Evolutionary conservation across 2,888 invertebrate genomes (phyloP), one percentile per base, ranked within the genome.

Genomic region (Coecobrya sp.): DNA sequence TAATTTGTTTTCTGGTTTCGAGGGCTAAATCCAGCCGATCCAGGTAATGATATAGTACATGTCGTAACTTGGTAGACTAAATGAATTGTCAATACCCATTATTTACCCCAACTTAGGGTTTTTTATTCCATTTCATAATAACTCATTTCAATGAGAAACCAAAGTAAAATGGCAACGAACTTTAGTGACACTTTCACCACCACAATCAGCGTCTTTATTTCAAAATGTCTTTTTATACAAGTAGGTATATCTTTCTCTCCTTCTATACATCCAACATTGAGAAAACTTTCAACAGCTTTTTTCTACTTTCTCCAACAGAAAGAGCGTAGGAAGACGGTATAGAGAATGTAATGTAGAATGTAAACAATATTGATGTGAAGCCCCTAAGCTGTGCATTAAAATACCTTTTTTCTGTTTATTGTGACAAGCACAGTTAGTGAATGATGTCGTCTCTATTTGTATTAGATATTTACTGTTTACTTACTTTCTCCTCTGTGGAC

Each of bases 111-210:
- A 7, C 30, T n/a, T 19, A 45, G 1, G 0, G 16, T 42, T 73
- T 16, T n/a, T n/a, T 22, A 70, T 45, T 30, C 25, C 52, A 45
- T 16, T 55, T n/a, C 8, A 52, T 55, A 49, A 55, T 49, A 49
- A 22, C n/a, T 79, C 30, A 49, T 25, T 2, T 45, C n/a, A 19
- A 16, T 11, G 42, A 16, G 42, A 79, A 42, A 42, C 27, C 55
- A 79, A 55, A 55, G 7, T 8, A 52, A 79, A 55, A 55, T 79
- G 79, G 79, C 49, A 49, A 55, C 79, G 79, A 79, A 27, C 79
- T 27, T 7, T 25, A 0, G 52, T 79, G 52, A 79, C 52, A 52
- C 52, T 79, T 52, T 52, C 55, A 52, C 52, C 27, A 25, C 52
- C 30, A 30, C 30, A 0, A 16, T 49, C 55, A 13, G 10, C 55